Conservation (phyloP, 2,888 invertebrate species). For the Andrena trimmerana region DNA sequence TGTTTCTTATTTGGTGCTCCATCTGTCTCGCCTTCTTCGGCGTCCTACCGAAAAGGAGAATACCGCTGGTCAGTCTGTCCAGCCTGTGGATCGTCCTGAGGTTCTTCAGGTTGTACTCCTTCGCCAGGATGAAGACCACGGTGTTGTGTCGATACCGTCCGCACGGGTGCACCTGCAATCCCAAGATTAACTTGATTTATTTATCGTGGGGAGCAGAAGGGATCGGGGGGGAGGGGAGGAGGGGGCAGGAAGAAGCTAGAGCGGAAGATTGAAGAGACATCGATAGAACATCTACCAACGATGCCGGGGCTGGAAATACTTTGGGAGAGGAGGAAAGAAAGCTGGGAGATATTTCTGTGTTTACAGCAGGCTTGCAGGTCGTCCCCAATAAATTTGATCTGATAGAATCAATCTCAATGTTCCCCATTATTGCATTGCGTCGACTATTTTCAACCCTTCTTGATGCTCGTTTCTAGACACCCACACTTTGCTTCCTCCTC, state of each 20-base stretch:
- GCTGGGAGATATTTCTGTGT: constrained; percentile 22
- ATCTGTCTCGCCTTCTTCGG: constrained; percentile 97
- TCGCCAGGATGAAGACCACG: constrained; percentile 97
- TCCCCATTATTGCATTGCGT: no score
- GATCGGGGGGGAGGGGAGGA: not conserved
- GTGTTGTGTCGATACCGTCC: constrained; percentile 99
- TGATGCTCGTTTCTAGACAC: no score
- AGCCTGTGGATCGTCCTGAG: constrained; percentile 97
- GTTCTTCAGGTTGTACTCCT: constrained; percentile 97
- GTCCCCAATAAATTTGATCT: not conserved
- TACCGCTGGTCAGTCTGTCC: constrained; percentile 97
- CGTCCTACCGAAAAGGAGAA: constrained; percentile 96
- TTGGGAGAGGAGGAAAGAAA: not conserved
- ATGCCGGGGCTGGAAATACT: constrained; percentile 3
- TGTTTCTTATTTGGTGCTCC: constrained; percentile 97
- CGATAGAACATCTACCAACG: not conserved
- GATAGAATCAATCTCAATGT: not conserved
- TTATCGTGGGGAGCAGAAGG: not conserved
- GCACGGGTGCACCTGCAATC: constrained; percentile 97
- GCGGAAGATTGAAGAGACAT: not conserved
- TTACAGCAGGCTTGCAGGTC: not conserved
- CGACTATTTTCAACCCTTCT: not conserved
- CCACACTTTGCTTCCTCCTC: no score
- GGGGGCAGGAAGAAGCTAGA: not conserved
- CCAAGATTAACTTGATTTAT: constrained; percentile 19